These are phyloP conservation scores for Cepaea hortensis DNA, from an alignment of 2,888 invertebrate species.

Conservation along the genomic window DNA sequence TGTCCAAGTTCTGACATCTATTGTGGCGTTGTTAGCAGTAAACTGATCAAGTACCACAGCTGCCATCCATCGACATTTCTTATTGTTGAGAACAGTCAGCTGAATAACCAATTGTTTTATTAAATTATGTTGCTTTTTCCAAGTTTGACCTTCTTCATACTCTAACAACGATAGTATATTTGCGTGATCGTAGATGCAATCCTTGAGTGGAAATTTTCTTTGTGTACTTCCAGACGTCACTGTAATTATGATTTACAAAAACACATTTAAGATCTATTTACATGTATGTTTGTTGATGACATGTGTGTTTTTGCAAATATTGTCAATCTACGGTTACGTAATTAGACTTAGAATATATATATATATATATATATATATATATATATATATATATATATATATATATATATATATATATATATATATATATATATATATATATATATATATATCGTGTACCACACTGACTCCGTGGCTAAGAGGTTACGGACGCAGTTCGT, in stretches of 20 bases:
- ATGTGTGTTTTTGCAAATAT: too few species aligned
- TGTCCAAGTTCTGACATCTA: not conserved
- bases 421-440: too few species aligned
- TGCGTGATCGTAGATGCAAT: not conserved
- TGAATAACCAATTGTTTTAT: not conserved
- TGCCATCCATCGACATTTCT: not conserved
- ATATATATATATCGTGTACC: too few species aligned
- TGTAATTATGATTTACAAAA: not conserved
- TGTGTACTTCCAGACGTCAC: not conserved
- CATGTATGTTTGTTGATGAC: too few species aligned
- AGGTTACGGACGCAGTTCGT: too few species aligned
- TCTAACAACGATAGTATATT: not conserved
- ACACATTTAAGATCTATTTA: too few species aligned
- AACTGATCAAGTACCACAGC: not conserved
- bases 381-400: too few species aligned
- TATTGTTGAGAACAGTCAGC: not conserved
- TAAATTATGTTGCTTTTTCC: not conserved
- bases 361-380: too few species aligned
- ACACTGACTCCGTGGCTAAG: too few species aligned
- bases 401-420: too few species aligned
- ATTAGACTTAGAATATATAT: too few species aligned
- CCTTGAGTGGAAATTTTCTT: not conserved
- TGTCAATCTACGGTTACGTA: too few species aligned
- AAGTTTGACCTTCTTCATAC: not conserved
- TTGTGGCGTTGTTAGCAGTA: not conserved